These are phyloP conservation scores for Eutolmus rufibarbis DNA, from an alignment of 2,888 invertebrate genomes.

Conservation along the genomic window DNA sequence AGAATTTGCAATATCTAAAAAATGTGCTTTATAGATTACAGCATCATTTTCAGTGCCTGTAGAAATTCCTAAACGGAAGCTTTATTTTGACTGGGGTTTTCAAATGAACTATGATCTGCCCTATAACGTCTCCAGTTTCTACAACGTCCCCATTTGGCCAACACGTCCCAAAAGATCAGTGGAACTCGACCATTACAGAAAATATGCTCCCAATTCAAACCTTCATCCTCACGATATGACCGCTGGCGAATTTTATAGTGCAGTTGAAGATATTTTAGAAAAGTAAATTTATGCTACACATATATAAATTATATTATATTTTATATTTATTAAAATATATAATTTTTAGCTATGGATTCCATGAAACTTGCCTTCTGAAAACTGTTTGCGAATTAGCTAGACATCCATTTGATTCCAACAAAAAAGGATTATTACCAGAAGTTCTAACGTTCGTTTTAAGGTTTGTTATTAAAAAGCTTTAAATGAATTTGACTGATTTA, in stretches of 20 bases:
- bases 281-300: not conserved
- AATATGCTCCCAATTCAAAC: slow-evolving; percentile 37
- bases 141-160: slow-evolving; percentile 60
- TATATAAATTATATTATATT: not conserved
- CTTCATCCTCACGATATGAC: slow-evolving; percentile 58
- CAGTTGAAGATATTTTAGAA: slow-evolving; percentile 55
- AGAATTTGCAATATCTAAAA: not conserved
- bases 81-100: slow-evolving; percentile 61
- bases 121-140: slow-evolving; percentile 54
- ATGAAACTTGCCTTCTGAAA: slow-evolving; percentile 74
- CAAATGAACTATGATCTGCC: slow-evolving; percentile 59
- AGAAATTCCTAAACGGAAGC: slow-evolving; percentile 56
- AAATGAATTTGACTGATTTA: not conserved
- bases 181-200: slow-evolving; percentile 17
- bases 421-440: slow-evolving; percentile 72
- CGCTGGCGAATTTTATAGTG: slow-evolving; percentile 59
- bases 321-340: slow-evolving; percentile 49
- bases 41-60: slow-evolving; percentile 59
- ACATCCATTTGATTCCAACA: slow-evolving; percentile 66
- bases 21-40: slow-evolving; percentile 52
- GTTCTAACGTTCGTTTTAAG: slow-evolving; percentile 72
- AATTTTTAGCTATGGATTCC: slow-evolving; percentile 68
- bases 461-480: slow-evolving; percentile 60
- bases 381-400: slow-evolving; percentile 74
- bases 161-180: slow-evolving; percentile 19